These are phyloP conservation scores for Pristiophorus japonicus DNA, from an alignment of 2,113 vertebrate species.

Conservation along the genomic window DNA sequence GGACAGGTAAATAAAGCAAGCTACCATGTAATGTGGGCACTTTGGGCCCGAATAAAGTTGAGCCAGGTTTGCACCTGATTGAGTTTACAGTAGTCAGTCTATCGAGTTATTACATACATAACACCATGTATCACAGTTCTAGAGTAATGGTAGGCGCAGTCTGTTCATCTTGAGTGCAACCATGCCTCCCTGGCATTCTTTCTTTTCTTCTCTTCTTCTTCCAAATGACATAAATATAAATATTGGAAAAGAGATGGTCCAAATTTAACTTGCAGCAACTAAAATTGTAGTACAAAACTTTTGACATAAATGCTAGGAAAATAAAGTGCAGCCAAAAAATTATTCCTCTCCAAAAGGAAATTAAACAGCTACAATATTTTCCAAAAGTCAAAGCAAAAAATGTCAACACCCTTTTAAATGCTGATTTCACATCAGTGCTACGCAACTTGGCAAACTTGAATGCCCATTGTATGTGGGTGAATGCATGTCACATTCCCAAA, in stretches of 20 bases:
- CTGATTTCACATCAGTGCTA: neutral
- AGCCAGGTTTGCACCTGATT: no score
- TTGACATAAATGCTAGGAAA: neutral
- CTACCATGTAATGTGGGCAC: no score
- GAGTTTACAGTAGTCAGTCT: no score
- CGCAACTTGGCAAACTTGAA: neutral
- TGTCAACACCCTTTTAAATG: neutral
- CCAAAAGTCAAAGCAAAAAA: neutral
- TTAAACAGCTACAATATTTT: neutral
- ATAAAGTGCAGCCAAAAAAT: neutral
- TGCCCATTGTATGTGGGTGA: neutral
- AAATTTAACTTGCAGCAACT: neutral
- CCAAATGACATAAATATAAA: neutral
- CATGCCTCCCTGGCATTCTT: neutral
- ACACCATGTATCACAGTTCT: neutral
- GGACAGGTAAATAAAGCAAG: no score
- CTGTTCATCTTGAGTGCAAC: neutral
- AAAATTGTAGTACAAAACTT: neutral
- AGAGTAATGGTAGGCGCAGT: neutral
- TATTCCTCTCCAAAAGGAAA: neutral
- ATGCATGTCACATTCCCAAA: neutral
- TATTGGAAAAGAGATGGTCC: neutral
- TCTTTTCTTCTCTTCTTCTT: neutral
- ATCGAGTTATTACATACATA: no score
- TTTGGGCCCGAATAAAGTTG: no score